phyloP scores from a whole-genome alignment of 1,140 invertebrate species.

The Halyomorpha halys region DNA sequence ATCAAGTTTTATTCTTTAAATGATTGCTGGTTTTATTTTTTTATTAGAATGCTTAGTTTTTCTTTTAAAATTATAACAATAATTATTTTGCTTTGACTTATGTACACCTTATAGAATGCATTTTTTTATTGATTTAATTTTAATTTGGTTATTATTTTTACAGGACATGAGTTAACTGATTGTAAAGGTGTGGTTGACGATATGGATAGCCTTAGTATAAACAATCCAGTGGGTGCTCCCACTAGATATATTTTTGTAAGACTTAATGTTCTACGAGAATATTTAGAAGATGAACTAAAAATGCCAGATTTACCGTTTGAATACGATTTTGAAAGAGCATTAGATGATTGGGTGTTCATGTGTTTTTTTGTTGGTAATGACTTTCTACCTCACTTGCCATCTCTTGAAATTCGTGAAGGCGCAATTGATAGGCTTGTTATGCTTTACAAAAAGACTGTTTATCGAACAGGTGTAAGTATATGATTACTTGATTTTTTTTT shows the following conservation, averaged over 20 bases:
- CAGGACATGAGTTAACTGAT: conserved; percentile 91
- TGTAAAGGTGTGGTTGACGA: conserved; percentile 57
- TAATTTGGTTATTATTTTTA: background rate
- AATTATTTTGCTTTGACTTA: too few relatives aligned
- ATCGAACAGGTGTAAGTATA: conserved; percentile 68
- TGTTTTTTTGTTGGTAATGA: conserved; percentile 99
- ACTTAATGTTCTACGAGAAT: conserved; percentile 86
- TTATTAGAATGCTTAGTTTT: too few relatives aligned
- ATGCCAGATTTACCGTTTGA: conserved; percentile 91
- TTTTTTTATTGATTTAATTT: too few relatives aligned
- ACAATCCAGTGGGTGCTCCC: conserved; percentile 49
- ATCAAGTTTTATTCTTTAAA: too few relatives aligned
- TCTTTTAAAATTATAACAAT: too few relatives aligned
- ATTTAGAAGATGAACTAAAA: conserved; percentile 78
- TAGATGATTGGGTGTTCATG: conserved; percentile 99
- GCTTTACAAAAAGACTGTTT: conserved; percentile 91
- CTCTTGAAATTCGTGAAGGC: conserved; percentile 93
- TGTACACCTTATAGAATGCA: too few relatives aligned
- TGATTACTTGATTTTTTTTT: conserved; percentile 5
- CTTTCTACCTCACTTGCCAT: conserved; percentile 96
- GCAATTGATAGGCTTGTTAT: conserved; percentile 91
- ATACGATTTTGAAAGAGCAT: conserved; percentile 77
- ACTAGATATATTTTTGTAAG: conserved; percentile 82
- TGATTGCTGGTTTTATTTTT: too few relatives aligned
- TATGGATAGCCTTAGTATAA: conserved; percentile 30